Evolutionary conservation across 2,888 invertebrate species (phyloP), one percentile per base, ranked within the genome.

Genomic region (Agrochola litura): DNA sequence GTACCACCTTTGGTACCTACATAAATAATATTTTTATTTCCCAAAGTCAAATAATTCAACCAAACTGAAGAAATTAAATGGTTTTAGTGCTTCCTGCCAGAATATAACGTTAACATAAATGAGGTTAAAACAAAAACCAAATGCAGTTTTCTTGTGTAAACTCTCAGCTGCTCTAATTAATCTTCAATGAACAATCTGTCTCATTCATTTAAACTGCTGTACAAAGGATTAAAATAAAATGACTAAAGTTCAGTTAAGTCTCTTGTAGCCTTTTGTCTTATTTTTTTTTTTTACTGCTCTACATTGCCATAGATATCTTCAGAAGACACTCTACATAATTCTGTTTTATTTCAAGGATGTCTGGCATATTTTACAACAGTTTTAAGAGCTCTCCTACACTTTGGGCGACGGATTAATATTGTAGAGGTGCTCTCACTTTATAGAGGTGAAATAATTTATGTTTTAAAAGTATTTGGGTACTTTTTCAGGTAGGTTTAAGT

Each of bases 341-440:
- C 22, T 60, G 5, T 30, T 84, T 49, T 56, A 86, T 70, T 65
- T 60, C 54, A 69, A n/a, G n/a, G 49, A 49, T 70, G 60, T 70
- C 86, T 75, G 69, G 60, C 63, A 75, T 52, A 61, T 84, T 86
- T 78, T 83, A 79, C 52, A 79, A 75, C 86, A 75, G 72, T 79
- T 84, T 78, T 75, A 73, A 83, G 84, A 86, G 66, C 72, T 71
- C 69, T 63, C 12, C 12, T n/a, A 41, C 16, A 58, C 19, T 72
- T 83, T 52, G 30, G 46, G 9, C 22, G 58, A n/a, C 49, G 52
- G 56, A 75, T 84, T 67, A 75, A 84, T 86, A 73, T 63, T 86
- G 12, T 72, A 83, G n/a, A 54, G 30, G 68, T 41, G 14, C 72
- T 61, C 67, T 63, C 10, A 19, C 19, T 68, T 74, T 78, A 69